Conservation (phyloP, 2,113 vertebrate genomes). For the Catharus bicknelli region DNA sequence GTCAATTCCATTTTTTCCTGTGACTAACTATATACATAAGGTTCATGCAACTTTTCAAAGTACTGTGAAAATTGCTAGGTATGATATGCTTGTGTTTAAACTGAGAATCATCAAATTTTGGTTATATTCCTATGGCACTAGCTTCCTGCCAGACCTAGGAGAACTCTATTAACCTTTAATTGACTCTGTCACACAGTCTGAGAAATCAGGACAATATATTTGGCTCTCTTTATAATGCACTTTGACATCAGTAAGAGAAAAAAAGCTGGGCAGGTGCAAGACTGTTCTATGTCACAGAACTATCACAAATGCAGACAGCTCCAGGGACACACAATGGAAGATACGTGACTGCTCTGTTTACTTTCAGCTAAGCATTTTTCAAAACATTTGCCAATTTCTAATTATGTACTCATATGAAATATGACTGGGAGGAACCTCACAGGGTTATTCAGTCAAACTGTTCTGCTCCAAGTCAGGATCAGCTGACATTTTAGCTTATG, state of each 20-base stretch:
- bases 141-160: not conserved
- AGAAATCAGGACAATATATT: not conserved
- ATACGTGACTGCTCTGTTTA: not conserved
- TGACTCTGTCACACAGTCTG: not conserved
- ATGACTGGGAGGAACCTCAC: not conserved
- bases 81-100: not conserved
- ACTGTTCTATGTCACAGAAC: not conserved
- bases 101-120: not conserved
- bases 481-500: not conserved
- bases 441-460: not conserved
- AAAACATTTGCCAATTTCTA: not conserved
- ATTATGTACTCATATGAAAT: not conserved
- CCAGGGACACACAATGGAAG: not conserved
- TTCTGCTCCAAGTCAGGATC: not conserved
- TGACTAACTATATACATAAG: not conserved
- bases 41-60: not conserved
- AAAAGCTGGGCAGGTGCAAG: not conserved
- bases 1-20: not conserved
- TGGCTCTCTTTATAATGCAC: not conserved
- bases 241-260: not conserved
- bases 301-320: not conserved
- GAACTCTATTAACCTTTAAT: slow-evolving; percentile 11
- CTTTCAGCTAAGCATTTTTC: not conserved
- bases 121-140: not conserved
- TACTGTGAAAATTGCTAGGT: rapidly evolving